Conservation (phyloP, 2,888 invertebrate genomes). For the Xestia ashworthii region DNA sequence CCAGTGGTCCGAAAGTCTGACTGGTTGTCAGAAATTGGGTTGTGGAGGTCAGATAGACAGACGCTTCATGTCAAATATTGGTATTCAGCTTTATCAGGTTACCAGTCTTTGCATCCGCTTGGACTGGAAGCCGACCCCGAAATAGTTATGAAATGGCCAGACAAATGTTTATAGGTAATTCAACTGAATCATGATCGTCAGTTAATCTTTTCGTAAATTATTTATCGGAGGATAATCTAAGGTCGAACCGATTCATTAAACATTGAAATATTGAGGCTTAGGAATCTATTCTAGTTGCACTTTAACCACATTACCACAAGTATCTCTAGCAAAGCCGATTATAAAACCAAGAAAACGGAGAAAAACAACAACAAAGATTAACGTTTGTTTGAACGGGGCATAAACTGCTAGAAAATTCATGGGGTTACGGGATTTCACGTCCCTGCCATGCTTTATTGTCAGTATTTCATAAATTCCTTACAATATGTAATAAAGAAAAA, state of each 20-base stretch:
- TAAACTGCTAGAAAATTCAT: conserved; percentile 40
- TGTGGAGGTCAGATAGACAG: background rate
- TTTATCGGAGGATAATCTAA: background rate
- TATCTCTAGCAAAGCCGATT: background rate
- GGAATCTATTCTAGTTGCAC: background rate
- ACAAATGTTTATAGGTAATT: background rate
- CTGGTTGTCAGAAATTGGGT: no score
- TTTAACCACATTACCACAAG: background rate
- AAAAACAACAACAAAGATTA: conserved; percentile 9
- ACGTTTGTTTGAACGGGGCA: background rate
- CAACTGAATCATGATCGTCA: background rate
- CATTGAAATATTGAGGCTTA: background rate
- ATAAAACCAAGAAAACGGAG: background rate
- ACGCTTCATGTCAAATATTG: background rate
- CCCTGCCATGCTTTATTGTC: background rate
- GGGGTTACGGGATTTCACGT: background rate
- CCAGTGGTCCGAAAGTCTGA: background rate
- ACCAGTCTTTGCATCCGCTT: no score
- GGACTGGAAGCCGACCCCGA: background rate
- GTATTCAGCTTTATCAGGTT: no score
- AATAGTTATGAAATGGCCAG: background rate
- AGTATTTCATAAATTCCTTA: no score
- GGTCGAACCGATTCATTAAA: background rate
- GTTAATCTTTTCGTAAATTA: background rate
- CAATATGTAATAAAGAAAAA: no score